Conservation (phyloP, 2,888 invertebrate species). For the Mamestra brassicae region DNA sequence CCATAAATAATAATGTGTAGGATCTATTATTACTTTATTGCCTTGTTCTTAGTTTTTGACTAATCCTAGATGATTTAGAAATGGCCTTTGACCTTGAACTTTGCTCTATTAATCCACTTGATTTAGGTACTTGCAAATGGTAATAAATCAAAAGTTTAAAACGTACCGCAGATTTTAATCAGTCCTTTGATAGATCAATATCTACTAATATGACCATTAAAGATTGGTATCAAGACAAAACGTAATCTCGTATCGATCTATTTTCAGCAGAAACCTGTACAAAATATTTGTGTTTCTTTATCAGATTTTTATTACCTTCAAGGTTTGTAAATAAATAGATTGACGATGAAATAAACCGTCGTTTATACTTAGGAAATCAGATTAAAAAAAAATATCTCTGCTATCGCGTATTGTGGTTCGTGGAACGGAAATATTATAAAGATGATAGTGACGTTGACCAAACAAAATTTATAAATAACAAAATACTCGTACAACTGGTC, state of each 20-base stretch:
- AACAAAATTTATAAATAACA: not conserved
- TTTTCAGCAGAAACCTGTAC: not conserved
- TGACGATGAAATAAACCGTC: not conserved
- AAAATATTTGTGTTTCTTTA: not conserved
- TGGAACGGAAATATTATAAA: not conserved
- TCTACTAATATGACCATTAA: not conserved
- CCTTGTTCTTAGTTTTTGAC: too few species aligned
- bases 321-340: not conserved
- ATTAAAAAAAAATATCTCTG: too few species aligned
- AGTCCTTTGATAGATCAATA: not conserved
- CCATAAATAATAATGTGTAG: too few species aligned
- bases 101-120: not conserved
- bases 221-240: not conserved
- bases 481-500: not conserved
- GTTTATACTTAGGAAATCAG: too few species aligned
- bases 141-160: not conserved
- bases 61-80: too few species aligned
- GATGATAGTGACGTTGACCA: not conserved
- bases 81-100: not conserved
- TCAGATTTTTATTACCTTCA: not conserved
- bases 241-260: not conserved
- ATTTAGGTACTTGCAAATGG: not conserved
- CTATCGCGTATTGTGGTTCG: too few species aligned
- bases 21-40: too few species aligned
- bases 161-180: not conserved